Conservation (phyloP, 1,140 invertebrate genomes). For the Metaphire vulgaris region DNA sequence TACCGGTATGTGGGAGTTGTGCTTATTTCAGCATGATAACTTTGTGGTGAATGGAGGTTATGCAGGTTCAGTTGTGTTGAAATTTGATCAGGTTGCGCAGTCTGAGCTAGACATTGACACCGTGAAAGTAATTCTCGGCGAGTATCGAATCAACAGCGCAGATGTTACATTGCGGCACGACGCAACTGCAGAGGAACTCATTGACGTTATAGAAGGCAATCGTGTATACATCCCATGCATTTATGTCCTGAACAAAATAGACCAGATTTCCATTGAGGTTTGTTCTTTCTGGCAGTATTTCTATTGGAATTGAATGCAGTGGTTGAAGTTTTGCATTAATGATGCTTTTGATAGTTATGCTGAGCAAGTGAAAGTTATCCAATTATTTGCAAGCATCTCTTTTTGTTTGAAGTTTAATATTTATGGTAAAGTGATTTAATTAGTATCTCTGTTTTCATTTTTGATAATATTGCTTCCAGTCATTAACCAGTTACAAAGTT, state of each 20-base stretch:
- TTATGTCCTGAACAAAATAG: slow-evolving; percentile 98
- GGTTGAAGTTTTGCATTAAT: neutral
- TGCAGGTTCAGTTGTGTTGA: neutral
- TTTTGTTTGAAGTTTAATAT: too few relatives aligned
- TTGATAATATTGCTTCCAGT: too few relatives aligned
- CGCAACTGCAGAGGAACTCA: slow-evolving; percentile 93
- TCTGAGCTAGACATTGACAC: slow-evolving; percentile 89
- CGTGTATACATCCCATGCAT: slow-evolving; percentile 96
- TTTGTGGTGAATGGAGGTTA: too few relatives aligned
- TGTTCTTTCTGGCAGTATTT: slow-evolving; percentile 21
- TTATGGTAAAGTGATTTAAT: too few relatives aligned
- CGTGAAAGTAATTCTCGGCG: slow-evolving; percentile 84
- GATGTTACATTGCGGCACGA: slow-evolving; percentile 68
- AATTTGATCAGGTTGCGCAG: slow-evolving; percentile 66
- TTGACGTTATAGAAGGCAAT: slow-evolving; percentile 98
- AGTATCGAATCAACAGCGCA: slow-evolving; percentile 98
- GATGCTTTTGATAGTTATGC: neutral
- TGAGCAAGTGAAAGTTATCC: neutral
- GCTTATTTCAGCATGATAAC: too few relatives aligned
- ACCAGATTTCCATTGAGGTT: slow-evolving; percentile 60
- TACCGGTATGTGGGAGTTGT: too few relatives aligned
- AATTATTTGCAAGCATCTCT: neutral
- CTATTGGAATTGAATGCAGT: too few relatives aligned
- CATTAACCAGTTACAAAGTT: too few relatives aligned
- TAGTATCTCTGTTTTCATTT: too few relatives aligned